Conservation (phyloP, 2,797 vertebrate species). For the Sylvia borin region DNA sequence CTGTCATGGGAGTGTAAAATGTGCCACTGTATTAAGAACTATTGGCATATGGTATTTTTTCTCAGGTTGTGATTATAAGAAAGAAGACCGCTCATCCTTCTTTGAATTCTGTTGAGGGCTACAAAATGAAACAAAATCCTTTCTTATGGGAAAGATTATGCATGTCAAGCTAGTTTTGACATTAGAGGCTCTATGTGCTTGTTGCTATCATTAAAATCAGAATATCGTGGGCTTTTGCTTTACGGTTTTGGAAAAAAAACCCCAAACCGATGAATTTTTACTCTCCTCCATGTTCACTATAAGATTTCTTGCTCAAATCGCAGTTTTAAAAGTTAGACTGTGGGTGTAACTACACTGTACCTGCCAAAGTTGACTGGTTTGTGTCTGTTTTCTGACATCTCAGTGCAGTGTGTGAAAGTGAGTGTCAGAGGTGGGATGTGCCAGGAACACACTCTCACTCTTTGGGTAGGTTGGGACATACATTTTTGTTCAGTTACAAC, state of each 20-base stretch:
- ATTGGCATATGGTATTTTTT: background rate
- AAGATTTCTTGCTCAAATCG: background rate
- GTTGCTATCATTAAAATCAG: background rate
- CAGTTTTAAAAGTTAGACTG: background rate
- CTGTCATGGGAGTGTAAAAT: background rate
- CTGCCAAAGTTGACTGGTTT: background rate
- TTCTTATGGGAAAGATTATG: background rate
- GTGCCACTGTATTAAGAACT: background rate
- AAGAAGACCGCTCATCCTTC: background rate
- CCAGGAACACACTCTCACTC: accelerated
- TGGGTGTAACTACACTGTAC: background rate
- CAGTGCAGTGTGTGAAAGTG: background rate
- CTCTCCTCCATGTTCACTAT: background rate
- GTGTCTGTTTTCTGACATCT: background rate
- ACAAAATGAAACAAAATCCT: background rate
- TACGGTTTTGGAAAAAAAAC: background rate
- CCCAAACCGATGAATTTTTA: background rate
- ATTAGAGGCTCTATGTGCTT: background rate
- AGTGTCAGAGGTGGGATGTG: accelerated
- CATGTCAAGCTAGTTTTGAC: background rate
- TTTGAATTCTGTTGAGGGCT: background rate
- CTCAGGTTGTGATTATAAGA: background rate
- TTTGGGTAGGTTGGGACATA: accelerated
- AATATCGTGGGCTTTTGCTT: background rate
- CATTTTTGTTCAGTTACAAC: background rate